phyloP scores from a whole-genome alignment of 1,140 invertebrate species.

The Dendroctonus valens region DNA sequence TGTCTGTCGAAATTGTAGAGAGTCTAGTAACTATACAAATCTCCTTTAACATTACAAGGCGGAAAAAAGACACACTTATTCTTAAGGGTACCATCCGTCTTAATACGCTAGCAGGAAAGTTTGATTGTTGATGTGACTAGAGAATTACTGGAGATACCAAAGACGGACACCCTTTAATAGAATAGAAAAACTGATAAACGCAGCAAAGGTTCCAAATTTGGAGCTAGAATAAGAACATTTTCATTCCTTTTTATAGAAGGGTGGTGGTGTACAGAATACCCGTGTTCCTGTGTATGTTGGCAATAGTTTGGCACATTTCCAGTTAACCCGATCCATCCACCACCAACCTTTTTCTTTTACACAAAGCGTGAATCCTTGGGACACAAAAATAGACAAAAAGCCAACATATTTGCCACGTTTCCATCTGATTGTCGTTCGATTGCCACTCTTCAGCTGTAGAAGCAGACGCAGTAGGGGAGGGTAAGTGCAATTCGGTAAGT shows the following conservation, averaged over 20 bases:
- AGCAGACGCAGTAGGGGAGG: conserved; percentile 10
- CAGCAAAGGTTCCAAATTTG: not conserved
- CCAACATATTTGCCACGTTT: not conserved
- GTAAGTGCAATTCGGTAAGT: not conserved
- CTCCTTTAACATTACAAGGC: conserved; percentile 32
- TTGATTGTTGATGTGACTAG: not conserved
- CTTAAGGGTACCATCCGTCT: too few species aligned
- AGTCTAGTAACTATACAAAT: conserved; percentile 20
- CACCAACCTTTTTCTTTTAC: too few species aligned
- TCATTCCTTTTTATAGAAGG: not conserved
- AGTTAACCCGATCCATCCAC: too few species aligned
- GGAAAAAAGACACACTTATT: conserved; percentile 33
- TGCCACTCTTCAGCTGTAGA: conserved; percentile 42
- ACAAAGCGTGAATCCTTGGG: too few species aligned
- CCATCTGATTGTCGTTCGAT: conserved; percentile 45
- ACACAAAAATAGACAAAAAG: conserved; percentile 4
- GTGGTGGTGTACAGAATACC: too few species aligned
- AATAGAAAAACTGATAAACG: conserved; percentile 6
- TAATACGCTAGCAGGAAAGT: not conserved
- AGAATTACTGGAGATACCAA: not conserved
- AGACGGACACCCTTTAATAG: conserved; percentile 6
- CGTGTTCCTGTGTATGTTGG: too few species aligned
- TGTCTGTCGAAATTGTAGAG: conserved; percentile 29
- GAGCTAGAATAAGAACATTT: not conserved
- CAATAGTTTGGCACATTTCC: too few species aligned